These are phyloP conservation scores for Melanchra persicariae DNA, from an alignment of 2,888 invertebrate species.

Conservation along the genomic window DNA sequence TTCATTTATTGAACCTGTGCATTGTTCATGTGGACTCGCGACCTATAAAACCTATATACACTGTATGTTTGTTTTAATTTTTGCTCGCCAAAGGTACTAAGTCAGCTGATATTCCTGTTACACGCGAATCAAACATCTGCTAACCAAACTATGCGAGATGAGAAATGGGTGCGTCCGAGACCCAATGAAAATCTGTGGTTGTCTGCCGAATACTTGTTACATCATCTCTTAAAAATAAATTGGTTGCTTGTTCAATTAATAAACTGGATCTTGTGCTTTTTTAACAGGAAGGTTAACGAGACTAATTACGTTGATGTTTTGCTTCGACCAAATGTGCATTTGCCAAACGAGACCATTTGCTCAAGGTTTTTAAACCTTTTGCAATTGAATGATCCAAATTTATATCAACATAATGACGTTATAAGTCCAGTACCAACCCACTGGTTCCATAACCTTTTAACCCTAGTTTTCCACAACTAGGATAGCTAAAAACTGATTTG, in stretches of 20 bases:
- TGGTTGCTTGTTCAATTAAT: slow-evolving; percentile 69
- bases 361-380: neutral
- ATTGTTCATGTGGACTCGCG: slow-evolving; percentile 76
- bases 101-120: slow-evolving; percentile 47
- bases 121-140: slow-evolving; percentile 60
- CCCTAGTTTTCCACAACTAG: neutral
- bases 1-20: slow-evolving; percentile 75
- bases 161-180: slow-evolving; percentile 64
- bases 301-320: slow-evolving; percentile 44
- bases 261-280: slow-evolving; percentile 48
- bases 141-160: slow-evolving; percentile 64
- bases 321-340: slow-evolving; percentile 33
- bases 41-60: slow-evolving; percentile 75
- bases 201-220: slow-evolving; percentile 69
- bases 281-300: slow-evolving; percentile 53
- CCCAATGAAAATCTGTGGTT: slow-evolving; percentile 72
- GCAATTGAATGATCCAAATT: neutral
- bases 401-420: neutral
- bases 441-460: neutral
- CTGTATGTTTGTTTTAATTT: slow-evolving; percentile 39
- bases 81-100: slow-evolving; percentile 32
- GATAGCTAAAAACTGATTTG: neutral
- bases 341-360: neutral
- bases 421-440: neutral
- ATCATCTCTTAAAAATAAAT: slow-evolving; percentile 73